phyloP scores from a whole-genome alignment of 2,113 vertebrate species.

The Entomyzon cyanotis region DNA sequence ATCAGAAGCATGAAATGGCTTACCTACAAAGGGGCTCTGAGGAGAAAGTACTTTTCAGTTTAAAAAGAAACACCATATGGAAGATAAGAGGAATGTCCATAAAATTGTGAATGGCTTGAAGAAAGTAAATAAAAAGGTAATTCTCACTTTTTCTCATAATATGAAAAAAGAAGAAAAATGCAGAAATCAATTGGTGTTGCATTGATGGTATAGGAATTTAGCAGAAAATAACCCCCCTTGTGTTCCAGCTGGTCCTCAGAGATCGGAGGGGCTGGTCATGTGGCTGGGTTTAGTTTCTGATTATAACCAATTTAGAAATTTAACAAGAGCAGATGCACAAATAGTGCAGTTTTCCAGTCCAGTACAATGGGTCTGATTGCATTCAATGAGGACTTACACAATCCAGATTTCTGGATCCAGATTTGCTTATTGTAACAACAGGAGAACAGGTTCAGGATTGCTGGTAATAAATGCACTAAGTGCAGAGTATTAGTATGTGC shows the following conservation, averaged over 20 bases:
- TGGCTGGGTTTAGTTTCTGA: not conserved
- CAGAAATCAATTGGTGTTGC: not conserved
- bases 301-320: not conserved
- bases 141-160: not conserved
- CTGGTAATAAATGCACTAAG: not conserved
- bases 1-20: not conserved
- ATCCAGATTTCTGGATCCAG: not conserved
- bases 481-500: not conserved
- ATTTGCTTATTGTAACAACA: not conserved
- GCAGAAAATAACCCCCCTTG: not conserved
- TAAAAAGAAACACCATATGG: not conserved
- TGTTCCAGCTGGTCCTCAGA: not conserved
- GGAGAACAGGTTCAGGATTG: not conserved
- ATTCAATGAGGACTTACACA: not conserved
- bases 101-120: not conserved
- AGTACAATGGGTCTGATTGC: not conserved
- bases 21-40: not conserved
- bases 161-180: not conserved
- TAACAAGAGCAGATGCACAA: not conserved
- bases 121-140: not conserved
- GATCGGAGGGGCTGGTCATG: accelerated
- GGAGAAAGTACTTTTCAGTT: not conserved
- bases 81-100: not conserved
- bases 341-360: not conserved
- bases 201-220: not conserved